Conservation (phyloP, 2,113 vertebrate genomes). For the Saccopteryx bilineata region DNA sequence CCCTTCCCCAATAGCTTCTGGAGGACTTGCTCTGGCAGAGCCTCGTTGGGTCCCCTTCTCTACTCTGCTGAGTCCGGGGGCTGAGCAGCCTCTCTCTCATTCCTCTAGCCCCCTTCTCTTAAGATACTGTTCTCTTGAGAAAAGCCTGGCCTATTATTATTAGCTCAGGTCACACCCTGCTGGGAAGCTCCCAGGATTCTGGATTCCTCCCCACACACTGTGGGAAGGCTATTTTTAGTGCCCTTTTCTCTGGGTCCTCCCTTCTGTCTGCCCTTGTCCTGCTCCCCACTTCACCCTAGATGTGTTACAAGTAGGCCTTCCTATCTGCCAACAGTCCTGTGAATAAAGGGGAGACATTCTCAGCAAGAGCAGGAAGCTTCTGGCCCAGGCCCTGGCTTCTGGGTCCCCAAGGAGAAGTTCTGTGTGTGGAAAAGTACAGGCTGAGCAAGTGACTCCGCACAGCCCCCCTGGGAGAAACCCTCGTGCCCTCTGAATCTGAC, state of each 20-base stretch:
- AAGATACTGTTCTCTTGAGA: slow-evolving; percentile 67
- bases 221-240: slow-evolving; percentile 62
- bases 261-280: neutral
- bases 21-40: neutral
- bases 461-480: neutral
- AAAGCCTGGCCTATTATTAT: slow-evolving; percentile 39
- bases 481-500: neutral
- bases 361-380: neutral
- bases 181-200: neutral
- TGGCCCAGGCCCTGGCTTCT: neutral
- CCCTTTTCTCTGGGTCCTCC: neutral
- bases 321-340: neutral
- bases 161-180: slow-evolving; percentile 38
- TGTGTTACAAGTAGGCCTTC: neutral
- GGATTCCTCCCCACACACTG: neutral
- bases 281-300: neutral
- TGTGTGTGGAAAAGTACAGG: slow-evolving; percentile 49
- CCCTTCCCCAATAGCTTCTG: neutral
- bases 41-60: neutral
- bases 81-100: neutral
- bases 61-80: neutral
- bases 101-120: neutral
- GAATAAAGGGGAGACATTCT: neutral
- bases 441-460: neutral
- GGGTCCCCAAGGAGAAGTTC: neutral